Conservation (phyloP, 2,113 vertebrate species). For the Rhynchomys soricoides region DNA sequence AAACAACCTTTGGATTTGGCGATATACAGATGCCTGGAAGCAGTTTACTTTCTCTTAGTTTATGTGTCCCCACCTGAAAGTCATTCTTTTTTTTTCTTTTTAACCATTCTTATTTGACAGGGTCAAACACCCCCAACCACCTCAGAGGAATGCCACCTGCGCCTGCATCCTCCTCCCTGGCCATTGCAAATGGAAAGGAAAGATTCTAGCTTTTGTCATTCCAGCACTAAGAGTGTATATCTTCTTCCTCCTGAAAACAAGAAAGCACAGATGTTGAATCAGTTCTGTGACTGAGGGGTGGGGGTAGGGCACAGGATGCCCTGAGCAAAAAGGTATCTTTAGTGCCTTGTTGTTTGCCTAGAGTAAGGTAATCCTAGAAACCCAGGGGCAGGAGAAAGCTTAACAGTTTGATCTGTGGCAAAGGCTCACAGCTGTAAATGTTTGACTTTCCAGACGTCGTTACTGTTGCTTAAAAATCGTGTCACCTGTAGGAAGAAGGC, state of each 20-base stretch:
- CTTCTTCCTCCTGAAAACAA: conserved; percentile 32
- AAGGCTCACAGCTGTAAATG: conserved; percentile 34
- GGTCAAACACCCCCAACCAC: not conserved
- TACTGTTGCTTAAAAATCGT: conserved; percentile 63
- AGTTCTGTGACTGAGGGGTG: conserved; percentile 12
- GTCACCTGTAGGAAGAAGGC: conserved; percentile 79
- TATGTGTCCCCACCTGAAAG: not conserved
- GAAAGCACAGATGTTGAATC: conserved; percentile 59
- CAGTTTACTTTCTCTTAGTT: conserved; percentile 21
- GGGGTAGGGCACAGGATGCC: not conserved
- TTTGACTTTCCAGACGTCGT: conserved; percentile 32
- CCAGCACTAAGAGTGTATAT: not conserved
- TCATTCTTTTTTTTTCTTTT: conserved; percentile 26
- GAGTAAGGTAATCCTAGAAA: not conserved
- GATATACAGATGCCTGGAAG: not conserved
- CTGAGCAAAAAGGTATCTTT: conserved; percentile 58
- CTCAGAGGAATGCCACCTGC: not conserved
- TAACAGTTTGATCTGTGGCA: conserved; percentile 39
- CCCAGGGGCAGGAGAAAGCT: conserved; percentile 31
- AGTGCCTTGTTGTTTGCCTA: conserved; percentile 40
- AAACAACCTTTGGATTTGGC: conserved; percentile 45
- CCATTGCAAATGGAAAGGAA: not conserved
- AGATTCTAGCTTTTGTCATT: not conserved
- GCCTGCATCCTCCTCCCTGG: not conserved
- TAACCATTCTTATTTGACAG: not conserved